Percentiles rank a stretch among this genome's conserved stretches.
These are phyloP conservation scores for Achlya flavicornis DNA, from an alignment of 2,888 invertebrate genomes.

Conservation along the genomic window DNA sequence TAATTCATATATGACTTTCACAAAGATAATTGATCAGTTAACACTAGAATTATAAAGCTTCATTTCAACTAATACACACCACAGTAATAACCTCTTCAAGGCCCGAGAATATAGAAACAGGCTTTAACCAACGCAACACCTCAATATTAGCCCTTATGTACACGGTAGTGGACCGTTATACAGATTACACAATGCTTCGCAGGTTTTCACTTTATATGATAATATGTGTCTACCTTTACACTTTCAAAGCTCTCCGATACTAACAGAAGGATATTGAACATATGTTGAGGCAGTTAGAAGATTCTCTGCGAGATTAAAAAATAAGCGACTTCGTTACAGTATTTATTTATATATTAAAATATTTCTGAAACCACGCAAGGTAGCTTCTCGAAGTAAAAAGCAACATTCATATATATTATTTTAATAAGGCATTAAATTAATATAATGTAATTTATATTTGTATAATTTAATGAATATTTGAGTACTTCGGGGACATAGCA, in stretches of 20 bases:
- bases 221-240: constrained; percentile 31
- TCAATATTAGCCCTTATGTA: constrained; percentile 27
- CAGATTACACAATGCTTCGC: constrained; percentile 43
- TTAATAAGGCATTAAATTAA: no score
- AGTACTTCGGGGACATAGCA: no score
- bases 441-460: no score
- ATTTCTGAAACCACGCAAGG: no score
- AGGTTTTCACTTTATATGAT: constrained; percentile 57
- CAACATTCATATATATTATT: no score
- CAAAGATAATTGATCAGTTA: neutral
- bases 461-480: no score
- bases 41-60: neutral
- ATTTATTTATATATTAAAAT: no score
- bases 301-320: no score
- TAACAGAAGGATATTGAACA: neutral
- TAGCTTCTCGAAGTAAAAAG: no score
- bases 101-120: constrained; percentile 10
- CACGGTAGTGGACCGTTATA: constrained; percentile 29
- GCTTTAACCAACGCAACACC: constrained; percentile 13
- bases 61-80: no score
- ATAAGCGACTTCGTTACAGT: no score
- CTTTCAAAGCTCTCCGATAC: constrained; percentile 10
- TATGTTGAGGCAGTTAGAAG: neutral
- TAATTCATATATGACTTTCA: no score
- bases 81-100: neutral